Base-by-base conservation (phyloP, 1,140 invertebrate genomes). In the Chrysomallon squamiferum region DNA sequence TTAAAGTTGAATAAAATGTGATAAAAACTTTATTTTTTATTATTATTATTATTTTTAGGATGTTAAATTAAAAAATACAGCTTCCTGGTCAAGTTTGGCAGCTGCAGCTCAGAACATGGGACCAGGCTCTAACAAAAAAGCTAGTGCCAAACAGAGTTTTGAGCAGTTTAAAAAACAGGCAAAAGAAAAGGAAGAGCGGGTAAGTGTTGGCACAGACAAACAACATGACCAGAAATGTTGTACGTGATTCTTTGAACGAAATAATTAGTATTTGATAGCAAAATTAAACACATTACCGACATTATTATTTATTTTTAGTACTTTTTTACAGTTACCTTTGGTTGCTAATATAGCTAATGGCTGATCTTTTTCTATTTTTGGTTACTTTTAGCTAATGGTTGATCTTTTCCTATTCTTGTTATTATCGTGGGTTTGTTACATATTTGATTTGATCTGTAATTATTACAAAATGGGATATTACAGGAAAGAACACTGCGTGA, bases 101-200 rank as follows among this genome's bases (percentile, higher is more conserved):
- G 20, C 20, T 22, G 41, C 27, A 20, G n/a, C 41, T 18, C 22
- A 45, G n/a, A 29, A 47, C 18, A 60, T 27, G 41, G 11, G 20
- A 29, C 15, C 18, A 27, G 29, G 54, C n/a, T 29, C 29, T 22
- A 50, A n/a, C 52, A 79, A 65, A 47, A 80, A 76, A 63, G 60
- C 75, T 11, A 65, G 66, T 63, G 75, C 84, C 33, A 82, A 77
- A 70, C 82, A 94, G 73, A 88, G 88, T 68, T 93, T 92, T 76
- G 88, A 93, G 86, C 91, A 91, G 70, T 98, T 97, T 84, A 94
- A 94, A 81, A 96, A 96, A 81, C 92, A 96, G 88, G 95, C 95
- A 9, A 94, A 95, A 85, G 95, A 97, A 85, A 96, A 97, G 82
- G 91, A 92, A 65, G 94, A 97, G 86, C 89, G 94, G 78, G 90